Base-by-base conservation (phyloP, 35 echinoderm and acorn worm genomes). In the Amphiura filiformis region DNA sequence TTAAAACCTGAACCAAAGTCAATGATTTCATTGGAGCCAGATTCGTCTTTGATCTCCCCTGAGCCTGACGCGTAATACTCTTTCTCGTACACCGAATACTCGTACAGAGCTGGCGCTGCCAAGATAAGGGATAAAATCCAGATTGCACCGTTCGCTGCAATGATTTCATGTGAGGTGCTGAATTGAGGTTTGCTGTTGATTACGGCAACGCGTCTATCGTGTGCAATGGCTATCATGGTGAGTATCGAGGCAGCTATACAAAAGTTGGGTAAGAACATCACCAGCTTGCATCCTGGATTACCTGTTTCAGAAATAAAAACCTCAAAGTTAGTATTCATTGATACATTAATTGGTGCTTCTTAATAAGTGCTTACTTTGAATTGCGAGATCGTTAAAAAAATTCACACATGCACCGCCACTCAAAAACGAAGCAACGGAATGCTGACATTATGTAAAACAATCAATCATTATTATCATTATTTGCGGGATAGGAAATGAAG, bases 241-340 rank as follows among this genome's bases (percentile, higher is more conserved):
- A 85, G 80, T 39, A 91, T 86, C 14, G 90, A 80, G 13, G 81
- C 82, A 12, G 90, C 90, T 28, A 91, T 78, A 39, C 90, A 91
- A 80, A 91, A 91, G 57, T 86, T 91, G 30, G 90, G 90, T 26
- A 91, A 70, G 61, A 91, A 91, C 90, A 91, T 91, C 23, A 91
- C 32, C 4, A 91, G 78, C 52, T 86, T 91, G 84, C 90, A 91
- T 5, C 83, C 78, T 30, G 52, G 11, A 30, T 91, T 80, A 33
- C 90, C 90, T 91, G 87, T 70, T 52, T 52, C 9, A 37, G 35
- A 32, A 86, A 65, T 75, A 76, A 76, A 75, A 86, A 65, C 17
- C 38, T 49, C 35, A n/a, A n/a, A n/a, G n/a, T n/a, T n/a, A n/a
- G n/a, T n/a, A n/a, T n/a, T n/a, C n/a, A n/a, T n/a, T n/a, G n/a